Evolutionary conservation across 2,113 vertebrate species (phyloP).

Genomic region (Tenrec ecaudatus): DNA sequence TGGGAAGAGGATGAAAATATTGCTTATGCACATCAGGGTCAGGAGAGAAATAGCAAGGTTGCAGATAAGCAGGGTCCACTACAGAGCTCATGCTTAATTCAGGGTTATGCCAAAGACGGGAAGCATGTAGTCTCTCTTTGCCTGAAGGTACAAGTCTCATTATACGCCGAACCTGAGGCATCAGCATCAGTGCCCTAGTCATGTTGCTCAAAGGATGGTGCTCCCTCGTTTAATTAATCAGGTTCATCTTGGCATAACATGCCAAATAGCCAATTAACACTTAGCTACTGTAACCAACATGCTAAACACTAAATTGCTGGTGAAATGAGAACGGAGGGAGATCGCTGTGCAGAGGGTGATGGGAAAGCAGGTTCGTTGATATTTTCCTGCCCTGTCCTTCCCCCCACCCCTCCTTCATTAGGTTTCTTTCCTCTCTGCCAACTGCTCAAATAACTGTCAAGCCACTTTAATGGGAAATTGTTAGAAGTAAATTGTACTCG

Average conservation of each 20-base stretch:
- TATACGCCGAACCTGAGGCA: conserved; percentile 89
- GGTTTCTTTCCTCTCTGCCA: conserved; percentile 24
- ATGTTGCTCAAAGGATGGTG: conserved; percentile 81
- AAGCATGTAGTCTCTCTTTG: conserved; percentile 85
- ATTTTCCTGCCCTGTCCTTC: not conserved
- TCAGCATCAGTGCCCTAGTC: conserved; percentile 83
- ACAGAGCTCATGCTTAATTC: conserved; percentile 89
- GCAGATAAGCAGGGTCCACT: conserved; percentile 93
- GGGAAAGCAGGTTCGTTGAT: conserved; percentile 31
- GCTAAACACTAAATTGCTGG: conserved; percentile 83
- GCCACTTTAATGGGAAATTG: conserved; percentile 57
- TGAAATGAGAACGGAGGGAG: conserved; percentile 69
- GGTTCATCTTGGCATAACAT: conserved; percentile 87
- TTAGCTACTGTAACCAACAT: conserved; percentile 86
- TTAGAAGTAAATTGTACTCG: conserved; percentile 59
- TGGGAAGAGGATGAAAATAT: conserved; percentile 97
- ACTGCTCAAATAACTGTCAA: conserved; percentile 77
- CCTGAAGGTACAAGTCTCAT: conserved; percentile 91
- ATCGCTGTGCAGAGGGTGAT: conserved; percentile 52
- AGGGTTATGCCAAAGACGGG: conserved; percentile 82
- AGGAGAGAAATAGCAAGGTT: conserved; percentile 92
- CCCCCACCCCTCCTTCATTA: not conserved
- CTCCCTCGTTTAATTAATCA: conserved; percentile 89
- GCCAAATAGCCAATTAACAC: conserved; percentile 89
- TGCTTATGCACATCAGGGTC: conserved; percentile 97